Percentiles rank a stretch among this genome's conserved stretches.
phyloP scores from a whole-genome alignment of 2,797 vertebrate species.

The Enteromius unitaeniatus region DNA sequence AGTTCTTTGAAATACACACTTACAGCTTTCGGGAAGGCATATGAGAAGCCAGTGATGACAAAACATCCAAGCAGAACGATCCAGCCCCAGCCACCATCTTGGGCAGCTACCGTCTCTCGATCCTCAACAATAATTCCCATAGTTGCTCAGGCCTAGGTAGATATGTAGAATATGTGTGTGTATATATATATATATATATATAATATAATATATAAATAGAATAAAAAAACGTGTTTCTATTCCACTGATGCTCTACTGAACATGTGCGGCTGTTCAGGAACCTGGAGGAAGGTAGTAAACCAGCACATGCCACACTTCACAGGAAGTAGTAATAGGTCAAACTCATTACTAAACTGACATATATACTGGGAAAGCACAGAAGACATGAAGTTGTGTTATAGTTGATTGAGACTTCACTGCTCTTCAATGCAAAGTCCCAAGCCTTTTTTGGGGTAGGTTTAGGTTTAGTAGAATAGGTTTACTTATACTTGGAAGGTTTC shows the following conservation, averaged over 20 bases:
- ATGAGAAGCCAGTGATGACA: slow-evolving; percentile 82
- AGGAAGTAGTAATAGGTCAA: not conserved
- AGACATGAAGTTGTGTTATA: not conserved
- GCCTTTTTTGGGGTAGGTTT: too few species aligned
- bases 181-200: not conserved
- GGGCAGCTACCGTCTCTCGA: slow-evolving; percentile 65
- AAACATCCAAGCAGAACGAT: slow-evolving; percentile 79
- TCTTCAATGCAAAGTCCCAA: not conserved
- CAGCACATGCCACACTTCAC: not conserved
- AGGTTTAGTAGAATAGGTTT: too few species aligned
- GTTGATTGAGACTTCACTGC: not conserved
- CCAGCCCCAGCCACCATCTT: slow-evolving; percentile 85
- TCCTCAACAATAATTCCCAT: slow-evolving; percentile 45
- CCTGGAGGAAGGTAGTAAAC: not conserved
- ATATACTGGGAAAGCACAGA: too few species aligned
- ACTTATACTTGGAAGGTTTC: too few species aligned
- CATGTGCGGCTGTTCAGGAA: not conserved
- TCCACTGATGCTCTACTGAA: not conserved
- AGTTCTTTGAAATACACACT: slow-evolving; percentile 85
- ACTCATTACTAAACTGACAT: not conserved
- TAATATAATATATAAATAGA: not conserved
- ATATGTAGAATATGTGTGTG: too few species aligned
- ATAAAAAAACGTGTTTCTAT: not conserved
- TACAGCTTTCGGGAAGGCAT: slow-evolving; percentile 83
- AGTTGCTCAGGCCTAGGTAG: slow-evolving; percentile 11